Base-by-base conservation (phyloP, 1,140 invertebrate genomes). In the Danaus plexippus region DNA sequence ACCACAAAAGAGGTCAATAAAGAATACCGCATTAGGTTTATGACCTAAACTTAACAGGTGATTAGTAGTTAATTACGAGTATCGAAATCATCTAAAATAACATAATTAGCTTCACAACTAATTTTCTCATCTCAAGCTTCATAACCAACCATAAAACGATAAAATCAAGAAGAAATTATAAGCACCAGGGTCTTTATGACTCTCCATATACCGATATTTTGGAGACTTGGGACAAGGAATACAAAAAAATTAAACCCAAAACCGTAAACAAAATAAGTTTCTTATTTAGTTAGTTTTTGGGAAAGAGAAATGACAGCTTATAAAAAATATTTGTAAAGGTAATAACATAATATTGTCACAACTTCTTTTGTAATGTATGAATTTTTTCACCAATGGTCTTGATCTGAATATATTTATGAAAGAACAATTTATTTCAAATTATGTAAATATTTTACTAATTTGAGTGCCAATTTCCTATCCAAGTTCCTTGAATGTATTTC, bases 141-240 rank as follows among this genome's bases (percentile, higher is more conserved):
- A 64, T 73, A 72, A 73, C 66, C 63, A 63, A 61, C 59, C 63
- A 73, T 80, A 82, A 85, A 85, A 75, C 72, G 65, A 84, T 79
- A 82, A 79, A 83, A 65, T 80, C 69, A 71, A 68, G 68, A 73
- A 63, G 70, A 75, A 78, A 77, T 78, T 75, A 80, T 75, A 74
- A 69, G 56, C 49, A 63, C 67, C 69, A 80, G 61, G 69, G 66
- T 51, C 47, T 69, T 83, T 82, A 85, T 71, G 67, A 66, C 71
- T 61, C 58, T 41, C 64, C 64, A 80, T 82, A 83, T 75, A 82
- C 76, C 77, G 73, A 85, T 83, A 83, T 76, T 77, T 85, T 4
- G 22, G 22, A 32, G 22, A 32, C 22, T 32, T 32, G 22, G 22
- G 22, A 32, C 22, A 32, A 32, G 22, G 22, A 32, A 6, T 32